Evolutionary conservation across 2,888 invertebrate species (phyloP).

Genomic region (Kryphioiulus occultus): DNA sequence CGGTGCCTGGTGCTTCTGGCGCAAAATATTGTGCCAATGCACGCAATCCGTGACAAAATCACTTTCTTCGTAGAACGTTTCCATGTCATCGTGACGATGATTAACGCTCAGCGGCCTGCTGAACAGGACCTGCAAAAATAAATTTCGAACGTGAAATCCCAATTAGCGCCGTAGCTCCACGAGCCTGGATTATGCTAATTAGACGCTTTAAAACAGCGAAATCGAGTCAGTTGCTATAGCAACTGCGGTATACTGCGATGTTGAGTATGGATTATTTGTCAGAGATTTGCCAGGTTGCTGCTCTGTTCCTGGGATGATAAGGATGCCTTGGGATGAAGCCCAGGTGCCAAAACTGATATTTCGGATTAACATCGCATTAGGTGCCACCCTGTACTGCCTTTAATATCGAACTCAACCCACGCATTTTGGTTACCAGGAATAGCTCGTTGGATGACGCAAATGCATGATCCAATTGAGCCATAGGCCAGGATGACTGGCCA

Average conservation of each 20-base stretch:
- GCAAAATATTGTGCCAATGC: slow-evolving; percentile 39
- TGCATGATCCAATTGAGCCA: background rate
- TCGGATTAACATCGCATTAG: no score
- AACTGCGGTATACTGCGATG: background rate
- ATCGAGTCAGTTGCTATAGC: background rate
- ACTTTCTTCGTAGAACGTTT: slow-evolving; percentile 47
- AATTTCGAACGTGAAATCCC: background rate
- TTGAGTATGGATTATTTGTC: background rate
- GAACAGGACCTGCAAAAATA: slow-evolving; percentile 44
- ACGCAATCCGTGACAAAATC: slow-evolving; percentile 50
- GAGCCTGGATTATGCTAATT: background rate
- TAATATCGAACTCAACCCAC: background rate
- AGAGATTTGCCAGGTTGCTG: background rate
- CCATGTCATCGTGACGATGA: slow-evolving; percentile 39
- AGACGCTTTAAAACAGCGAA: background rate
- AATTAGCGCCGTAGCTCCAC: background rate
- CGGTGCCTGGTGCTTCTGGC: slow-evolving; percentile 46
- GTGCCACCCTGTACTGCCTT: background rate
- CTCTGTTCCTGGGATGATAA: background rate
- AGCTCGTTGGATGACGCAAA: background rate
- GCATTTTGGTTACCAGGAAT: background rate
- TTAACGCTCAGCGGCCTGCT: slow-evolving; percentile 48
- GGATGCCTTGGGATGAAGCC: background rate
- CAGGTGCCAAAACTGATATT: background rate
- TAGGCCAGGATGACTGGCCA: background rate